These are phyloP conservation scores for Tetranychus cinnabarinus DNA, from an alignment of 1,140 invertebrate species.

Conservation along the genomic window DNA sequence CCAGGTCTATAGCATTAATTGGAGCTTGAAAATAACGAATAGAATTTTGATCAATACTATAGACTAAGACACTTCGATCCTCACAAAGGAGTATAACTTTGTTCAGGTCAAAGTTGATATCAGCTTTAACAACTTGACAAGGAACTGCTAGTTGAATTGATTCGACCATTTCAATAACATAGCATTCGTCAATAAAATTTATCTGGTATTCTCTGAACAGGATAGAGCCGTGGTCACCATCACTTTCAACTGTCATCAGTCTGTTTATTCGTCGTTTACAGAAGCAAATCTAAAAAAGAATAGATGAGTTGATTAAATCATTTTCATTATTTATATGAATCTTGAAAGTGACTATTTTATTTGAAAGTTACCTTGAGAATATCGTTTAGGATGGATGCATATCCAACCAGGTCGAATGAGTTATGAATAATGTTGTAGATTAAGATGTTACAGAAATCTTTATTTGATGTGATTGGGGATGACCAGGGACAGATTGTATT, in stretches of 20 bases:
- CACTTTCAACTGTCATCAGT: background rate
- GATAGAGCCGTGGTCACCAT: background rate
- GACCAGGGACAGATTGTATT: background rate
- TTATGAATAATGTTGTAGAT: background rate
- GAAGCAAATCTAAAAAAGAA: background rate
- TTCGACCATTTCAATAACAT: background rate
- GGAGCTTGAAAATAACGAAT: conserved; percentile 5
- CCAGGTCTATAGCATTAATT: conserved; percentile 1
- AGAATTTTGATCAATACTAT: conserved; percentile 4
- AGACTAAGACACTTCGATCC: conserved; percentile 5
- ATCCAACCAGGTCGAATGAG: background rate
- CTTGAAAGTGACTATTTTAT: no score
- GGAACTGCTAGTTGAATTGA: background rate
- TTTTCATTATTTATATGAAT: no score
- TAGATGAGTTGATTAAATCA: no score
- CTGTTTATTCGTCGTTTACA: background rate
- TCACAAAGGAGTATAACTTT: conserved; percentile 8
- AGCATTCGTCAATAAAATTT: background rate
- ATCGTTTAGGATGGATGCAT: conserved; percentile 1
- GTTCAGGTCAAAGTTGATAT: conserved; percentile 2
- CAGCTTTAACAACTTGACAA: conserved; percentile 2
- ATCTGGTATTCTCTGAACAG: background rate
- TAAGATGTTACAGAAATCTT: background rate
- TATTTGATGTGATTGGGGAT: background rate
- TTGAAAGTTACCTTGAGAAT: conserved; percentile 3